Evolutionary conservation across 2,797 vertebrate species (phyloP).

Genomic region (Loris lydekkerianus): DNA sequence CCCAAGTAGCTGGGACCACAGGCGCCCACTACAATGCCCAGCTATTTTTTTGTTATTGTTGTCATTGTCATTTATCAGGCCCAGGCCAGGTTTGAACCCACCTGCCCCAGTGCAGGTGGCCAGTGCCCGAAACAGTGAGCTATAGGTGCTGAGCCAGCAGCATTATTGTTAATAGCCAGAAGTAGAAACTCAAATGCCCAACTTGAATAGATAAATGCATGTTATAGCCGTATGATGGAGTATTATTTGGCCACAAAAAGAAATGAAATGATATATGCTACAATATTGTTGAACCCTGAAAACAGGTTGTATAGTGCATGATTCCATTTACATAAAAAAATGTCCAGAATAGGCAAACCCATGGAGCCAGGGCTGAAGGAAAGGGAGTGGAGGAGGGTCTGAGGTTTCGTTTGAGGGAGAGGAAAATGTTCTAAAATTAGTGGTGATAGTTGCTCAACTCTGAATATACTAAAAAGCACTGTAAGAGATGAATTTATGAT

Average conservation of each 20-base stretch:
- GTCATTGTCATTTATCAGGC: too few relatives aligned
- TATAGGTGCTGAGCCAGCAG: too few relatives aligned
- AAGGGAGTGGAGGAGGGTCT: background rate
- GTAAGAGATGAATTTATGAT: background rate
- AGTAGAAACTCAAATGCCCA: background rate
- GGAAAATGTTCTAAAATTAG: conserved; percentile 32
- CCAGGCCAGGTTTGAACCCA: too few relatives aligned
- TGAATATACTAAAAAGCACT: conserved; percentile 25
- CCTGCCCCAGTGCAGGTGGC: too few relatives aligned
- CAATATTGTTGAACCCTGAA: background rate
- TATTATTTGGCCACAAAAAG: background rate
- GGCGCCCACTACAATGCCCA: too few relatives aligned
- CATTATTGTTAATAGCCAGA: background rate
- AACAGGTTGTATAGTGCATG: background rate
- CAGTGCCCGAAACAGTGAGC: too few relatives aligned
- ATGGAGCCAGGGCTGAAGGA: background rate
- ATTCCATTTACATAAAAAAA: background rate
- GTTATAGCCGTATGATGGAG: background rate
- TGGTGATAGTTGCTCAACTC: background rate
- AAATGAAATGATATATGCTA: background rate
- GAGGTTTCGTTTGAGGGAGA: background rate
- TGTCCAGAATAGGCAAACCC: background rate
- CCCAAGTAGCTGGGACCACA: too few relatives aligned
- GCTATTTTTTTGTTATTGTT: too few relatives aligned
- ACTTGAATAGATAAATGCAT: background rate